Conservation (phyloP, 1,140 invertebrate species). For the Trichonephila inaurata region DNA sequence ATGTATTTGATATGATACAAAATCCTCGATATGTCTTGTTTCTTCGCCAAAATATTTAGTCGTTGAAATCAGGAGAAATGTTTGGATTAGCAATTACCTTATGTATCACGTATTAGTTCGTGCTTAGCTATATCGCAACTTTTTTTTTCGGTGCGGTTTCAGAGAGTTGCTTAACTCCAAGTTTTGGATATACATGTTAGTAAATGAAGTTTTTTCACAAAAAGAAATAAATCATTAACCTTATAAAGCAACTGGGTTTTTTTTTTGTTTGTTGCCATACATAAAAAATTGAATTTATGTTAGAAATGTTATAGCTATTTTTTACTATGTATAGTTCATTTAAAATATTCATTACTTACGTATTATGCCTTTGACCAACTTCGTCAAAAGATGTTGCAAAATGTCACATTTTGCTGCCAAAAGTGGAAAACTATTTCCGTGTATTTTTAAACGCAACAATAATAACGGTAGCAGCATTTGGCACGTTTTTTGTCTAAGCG, state of each 20-base stretch:
- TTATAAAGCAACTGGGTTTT: background rate
- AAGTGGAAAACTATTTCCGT: no score
- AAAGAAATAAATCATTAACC: background rate
- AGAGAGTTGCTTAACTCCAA: background rate
- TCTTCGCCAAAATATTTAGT: background rate
- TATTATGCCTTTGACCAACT: no score
- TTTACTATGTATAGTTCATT: no score
- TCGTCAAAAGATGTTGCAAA: no score
- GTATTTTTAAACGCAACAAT: no score
- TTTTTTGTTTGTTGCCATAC: background rate
- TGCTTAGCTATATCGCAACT: background rate
- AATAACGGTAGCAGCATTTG: no score
- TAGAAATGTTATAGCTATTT: no score
- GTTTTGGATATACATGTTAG: background rate
- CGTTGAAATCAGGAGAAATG: background rate
- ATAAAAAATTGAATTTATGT: no score
- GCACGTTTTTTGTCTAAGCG: no score
- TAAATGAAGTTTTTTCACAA: background rate
- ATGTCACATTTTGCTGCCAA: no score
- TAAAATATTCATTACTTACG: no score
- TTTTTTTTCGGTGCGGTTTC: no score
- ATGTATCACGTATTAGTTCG: constrained; percentile 4
- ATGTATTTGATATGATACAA: background rate
- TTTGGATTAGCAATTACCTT: constrained; percentile 3
- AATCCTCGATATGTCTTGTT: background rate